Evolutionary conservation across 2,888 invertebrate genomes (phyloP), one percentile per base, ranked within the genome.

Genomic region (Epiblema foenella): DNA sequence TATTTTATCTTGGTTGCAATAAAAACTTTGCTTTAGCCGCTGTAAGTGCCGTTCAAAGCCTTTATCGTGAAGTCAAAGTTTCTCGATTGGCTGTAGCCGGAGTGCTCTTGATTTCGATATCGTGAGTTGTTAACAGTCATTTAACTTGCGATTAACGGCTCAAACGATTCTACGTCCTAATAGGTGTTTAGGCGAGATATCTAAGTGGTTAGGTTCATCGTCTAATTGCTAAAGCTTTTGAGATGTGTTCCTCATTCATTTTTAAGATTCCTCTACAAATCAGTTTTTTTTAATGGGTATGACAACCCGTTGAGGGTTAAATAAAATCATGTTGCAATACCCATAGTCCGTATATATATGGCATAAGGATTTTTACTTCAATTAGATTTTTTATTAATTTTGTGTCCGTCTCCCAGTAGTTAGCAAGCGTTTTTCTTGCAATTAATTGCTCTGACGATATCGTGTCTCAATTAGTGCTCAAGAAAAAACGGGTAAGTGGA

Each of bases 81-180:
- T 70, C 65, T 42, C 70, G 70, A 70, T 70, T 70, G 70, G 52
- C 59, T 54, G 70, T 70, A 66, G 65, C 59, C 15, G 56, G 68
- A 72, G 73, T 67, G 74, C 73, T 74, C 76, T 75, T 75, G 74
- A 76, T 77, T 75, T 72, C 72, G 70, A 77, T 75, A 75, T 75
- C 76, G 73, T 71, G 75, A 78, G 75, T 77, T 76, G 70, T 70
- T 70, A 70, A 70, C 74, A 73, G 71, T 75, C 75, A 64, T 68
- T 73, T 52, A 74, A 69, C 74, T 74, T 66, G 60, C 69, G 69
- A 69, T 68, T 54, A 62, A 65, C 68, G 69, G 71, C 68, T 66
- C 71, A 72, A 73, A 69, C 73, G 58, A 58, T 66, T 58, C 51
- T 69, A 57, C 39, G 62, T 24, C 66, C 65, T 69, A 73, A 72